These are phyloP conservation scores for Drosophila anceps DNA, from an alignment of 2,888 invertebrate species.

Conservation along the genomic window DNA sequence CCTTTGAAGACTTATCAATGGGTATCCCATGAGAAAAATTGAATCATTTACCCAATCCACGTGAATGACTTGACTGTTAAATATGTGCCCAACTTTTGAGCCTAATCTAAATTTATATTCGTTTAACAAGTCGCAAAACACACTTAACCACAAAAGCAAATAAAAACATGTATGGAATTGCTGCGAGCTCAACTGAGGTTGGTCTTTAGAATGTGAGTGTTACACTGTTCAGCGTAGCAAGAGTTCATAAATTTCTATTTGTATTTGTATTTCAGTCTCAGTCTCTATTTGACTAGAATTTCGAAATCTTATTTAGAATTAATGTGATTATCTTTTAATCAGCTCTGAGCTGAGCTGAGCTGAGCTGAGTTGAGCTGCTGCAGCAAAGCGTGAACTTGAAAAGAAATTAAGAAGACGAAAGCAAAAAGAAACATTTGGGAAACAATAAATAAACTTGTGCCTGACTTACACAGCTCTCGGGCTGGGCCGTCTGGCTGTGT, in stretches of 20 bases:
- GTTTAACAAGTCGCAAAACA: constrained; percentile 49
- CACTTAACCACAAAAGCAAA: constrained; percentile 19
- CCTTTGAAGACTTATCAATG: neutral
- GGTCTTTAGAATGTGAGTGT: neutral
- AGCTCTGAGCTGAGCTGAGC: neutral
- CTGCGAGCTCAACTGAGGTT: constrained; percentile 1
- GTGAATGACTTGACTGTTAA: constrained; percentile 19
- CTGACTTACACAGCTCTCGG: neutral
- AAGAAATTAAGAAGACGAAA: neutral
- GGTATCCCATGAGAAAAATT: neutral
- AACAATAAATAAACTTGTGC: neutral
- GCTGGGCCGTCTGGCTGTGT: constrained; percentile 5
- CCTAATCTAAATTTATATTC: constrained; percentile 67
- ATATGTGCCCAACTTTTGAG: constrained; percentile 59
- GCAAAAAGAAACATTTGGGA: neutral
- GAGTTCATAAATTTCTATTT: neutral
- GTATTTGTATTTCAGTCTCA: neutral
- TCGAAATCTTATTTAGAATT: neutral
- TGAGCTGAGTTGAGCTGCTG: neutral
- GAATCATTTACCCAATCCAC: constrained; percentile 36
- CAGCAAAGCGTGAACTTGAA: neutral
- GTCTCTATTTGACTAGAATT: neutral
- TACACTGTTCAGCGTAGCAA: neutral
- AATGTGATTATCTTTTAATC: constrained; percentile 6
- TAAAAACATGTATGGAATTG: constrained; percentile 31